Evolutionary conservation across 2,888 invertebrate genomes (phyloP).

Genomic region (Sisyra nigra): DNA sequence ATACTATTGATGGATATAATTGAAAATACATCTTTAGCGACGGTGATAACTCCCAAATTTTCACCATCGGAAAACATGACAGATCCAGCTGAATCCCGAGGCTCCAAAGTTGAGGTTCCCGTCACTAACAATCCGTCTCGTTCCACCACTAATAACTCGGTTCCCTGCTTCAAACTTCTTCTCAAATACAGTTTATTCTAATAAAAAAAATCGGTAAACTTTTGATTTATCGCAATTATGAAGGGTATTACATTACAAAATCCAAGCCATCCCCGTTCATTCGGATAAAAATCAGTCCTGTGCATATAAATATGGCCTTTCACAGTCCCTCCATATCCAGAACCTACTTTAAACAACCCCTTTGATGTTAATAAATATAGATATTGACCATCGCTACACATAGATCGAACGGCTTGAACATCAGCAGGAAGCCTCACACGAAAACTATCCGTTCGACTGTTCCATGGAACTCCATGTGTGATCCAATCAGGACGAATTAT

Average conservation of each 20-base stretch:
- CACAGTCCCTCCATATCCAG: conserved; percentile 85
- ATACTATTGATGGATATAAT: background rate
- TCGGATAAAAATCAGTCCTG: conserved; percentile 66
- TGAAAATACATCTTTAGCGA: conserved; percentile 61
- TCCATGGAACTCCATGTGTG: conserved; percentile 69
- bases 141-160: conserved; percentile 37
- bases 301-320: conserved; percentile 79
- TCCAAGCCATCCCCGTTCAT: conserved; percentile 73
- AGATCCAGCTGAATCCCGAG: conserved; percentile 31
- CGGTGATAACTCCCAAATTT: conserved; percentile 59
- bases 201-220: conserved; percentile 21
- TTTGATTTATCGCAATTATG: too few relatives aligned
- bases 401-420: conserved; percentile 35
- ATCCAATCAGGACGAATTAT: conserved; percentile 77
- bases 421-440: conserved; percentile 34
- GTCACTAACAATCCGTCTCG: conserved; percentile 33
- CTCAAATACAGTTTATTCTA: conserved; percentile 73
- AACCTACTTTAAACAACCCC: conserved; percentile 84
- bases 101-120: conserved; percentile 27
- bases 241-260: conserved; percentile 55
- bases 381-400: conserved; percentile 82
- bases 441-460: conserved; percentile 53
- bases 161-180: conserved; percentile 31
- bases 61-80: conserved; percentile 64
- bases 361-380: conserved; percentile 74